Evolutionary conservation across 2,797 vertebrate genomes (phyloP).

Genomic region (Odontamblyopus lacepedii): DNA sequence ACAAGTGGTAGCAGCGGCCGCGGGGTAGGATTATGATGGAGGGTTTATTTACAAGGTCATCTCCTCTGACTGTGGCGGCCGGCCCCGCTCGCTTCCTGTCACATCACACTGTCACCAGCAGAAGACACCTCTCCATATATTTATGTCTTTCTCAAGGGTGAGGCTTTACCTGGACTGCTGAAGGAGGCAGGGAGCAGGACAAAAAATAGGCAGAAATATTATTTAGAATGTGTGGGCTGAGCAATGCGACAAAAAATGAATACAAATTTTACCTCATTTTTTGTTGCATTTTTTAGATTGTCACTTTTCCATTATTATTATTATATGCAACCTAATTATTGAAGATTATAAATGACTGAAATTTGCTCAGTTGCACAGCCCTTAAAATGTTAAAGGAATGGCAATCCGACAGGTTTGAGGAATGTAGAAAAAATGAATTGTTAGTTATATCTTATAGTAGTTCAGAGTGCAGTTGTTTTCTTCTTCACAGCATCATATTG

Average conservation of each 20-base stretch:
- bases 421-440: neutral
- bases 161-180: conserved; percentile 6
- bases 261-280: neutral
- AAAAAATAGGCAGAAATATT: conserved; percentile 15
- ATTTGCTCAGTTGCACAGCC: neutral
- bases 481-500: too few species aligned
- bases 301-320: too few species aligned
- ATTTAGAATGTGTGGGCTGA: neutral
- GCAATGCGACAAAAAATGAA: neutral
- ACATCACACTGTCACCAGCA: conserved; percentile 22
- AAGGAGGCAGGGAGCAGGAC: conserved; percentile 14
- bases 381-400: neutral
- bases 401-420: neutral
- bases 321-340: too few species aligned
- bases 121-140: neutral
- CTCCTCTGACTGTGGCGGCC: conserved; percentile 31
- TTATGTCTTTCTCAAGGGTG: neutral
- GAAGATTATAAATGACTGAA: too few species aligned
- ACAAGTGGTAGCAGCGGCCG: conserved; percentile 36
- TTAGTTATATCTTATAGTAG: too few species aligned
- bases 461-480: too few species aligned
- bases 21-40: conserved; percentile 64
- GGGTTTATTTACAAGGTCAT: conserved; percentile 75
- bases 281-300: neutral
- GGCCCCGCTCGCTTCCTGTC: conserved; percentile 32